Conservation (phyloP, 2,113 vertebrate genomes). For the Cyanoderma ruficeps region DNA sequence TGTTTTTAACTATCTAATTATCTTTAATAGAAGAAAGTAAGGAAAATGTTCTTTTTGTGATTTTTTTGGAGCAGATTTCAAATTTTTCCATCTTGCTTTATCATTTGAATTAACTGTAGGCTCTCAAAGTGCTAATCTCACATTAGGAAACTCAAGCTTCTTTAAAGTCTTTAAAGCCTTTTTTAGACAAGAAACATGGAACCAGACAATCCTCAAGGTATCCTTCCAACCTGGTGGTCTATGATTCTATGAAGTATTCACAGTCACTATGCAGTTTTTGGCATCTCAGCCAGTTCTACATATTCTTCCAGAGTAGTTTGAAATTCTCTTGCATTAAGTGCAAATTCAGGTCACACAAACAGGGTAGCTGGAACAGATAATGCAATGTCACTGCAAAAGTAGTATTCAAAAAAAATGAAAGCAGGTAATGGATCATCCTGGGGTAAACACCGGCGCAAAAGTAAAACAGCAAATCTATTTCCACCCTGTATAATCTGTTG, state of each 20-base stretch:
- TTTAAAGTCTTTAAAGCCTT: background rate
- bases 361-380: background rate
- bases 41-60: background rate
- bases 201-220: background rate
- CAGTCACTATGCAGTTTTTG: background rate
- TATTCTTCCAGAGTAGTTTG: background rate
- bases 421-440: background rate
- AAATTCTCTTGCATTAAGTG: background rate
- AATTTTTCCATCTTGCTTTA: background rate
- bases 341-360: background rate
- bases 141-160: background rate
- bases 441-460: background rate
- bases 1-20: background rate
- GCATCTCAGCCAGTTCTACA: background rate
- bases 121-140: background rate
- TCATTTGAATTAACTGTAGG: background rate
- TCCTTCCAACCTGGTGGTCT: background rate
- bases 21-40: background rate
- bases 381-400: background rate
- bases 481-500: background rate
- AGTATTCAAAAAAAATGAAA: background rate
- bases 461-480: background rate
- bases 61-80: background rate
- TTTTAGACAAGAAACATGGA: background rate
- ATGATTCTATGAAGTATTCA: background rate